Evolutionary conservation across 2,888 invertebrate species (phyloP).

Genomic region (Orthonychiurus folsomi): DNA sequence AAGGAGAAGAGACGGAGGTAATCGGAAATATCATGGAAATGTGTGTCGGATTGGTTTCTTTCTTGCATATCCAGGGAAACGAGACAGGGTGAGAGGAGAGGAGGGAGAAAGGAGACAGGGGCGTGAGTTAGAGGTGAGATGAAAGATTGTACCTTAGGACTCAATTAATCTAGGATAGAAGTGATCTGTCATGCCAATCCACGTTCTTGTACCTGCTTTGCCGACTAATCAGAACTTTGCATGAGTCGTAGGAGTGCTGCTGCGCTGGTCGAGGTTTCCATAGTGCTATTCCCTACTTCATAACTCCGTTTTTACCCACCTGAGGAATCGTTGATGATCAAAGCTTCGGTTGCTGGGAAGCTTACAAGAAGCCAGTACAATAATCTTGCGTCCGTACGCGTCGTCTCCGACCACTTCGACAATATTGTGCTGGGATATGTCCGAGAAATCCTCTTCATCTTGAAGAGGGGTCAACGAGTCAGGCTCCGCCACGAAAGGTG

Average conservation of each 20-base stretch:
- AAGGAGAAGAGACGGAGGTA: too few relatives aligned
- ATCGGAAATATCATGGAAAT: too few relatives aligned
- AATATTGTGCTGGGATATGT: constrained; percentile 65
- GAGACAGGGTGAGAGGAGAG: too few relatives aligned
- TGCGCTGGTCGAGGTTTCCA: not conserved
- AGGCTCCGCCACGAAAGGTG: constrained; percentile 45
- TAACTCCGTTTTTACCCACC: constrained; percentile 46
- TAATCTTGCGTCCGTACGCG: constrained; percentile 80
- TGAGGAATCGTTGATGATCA: constrained; percentile 63
- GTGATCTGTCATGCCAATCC: not conserved
- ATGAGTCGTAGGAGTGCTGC: not conserved
- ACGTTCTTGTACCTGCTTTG: not conserved
- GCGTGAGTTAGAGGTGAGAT: not conserved
- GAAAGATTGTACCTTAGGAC: not conserved
- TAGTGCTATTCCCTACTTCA: not conserved
- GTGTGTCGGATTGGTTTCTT: too few relatives aligned
- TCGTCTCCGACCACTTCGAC: constrained; percentile 78
- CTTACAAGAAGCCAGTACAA: constrained; percentile 90
- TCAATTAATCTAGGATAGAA: not conserved
- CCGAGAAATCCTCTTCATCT: constrained; percentile 54
- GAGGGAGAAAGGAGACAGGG: too few relatives aligned
- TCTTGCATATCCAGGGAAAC: too few relatives aligned
- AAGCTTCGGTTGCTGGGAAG: constrained; percentile 70
- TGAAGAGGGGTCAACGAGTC: constrained; percentile 36
- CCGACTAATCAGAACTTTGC: not conserved